Base-by-base conservation (phyloP, 2,113 vertebrate species). In the Tachuris rubrigastra region DNA sequence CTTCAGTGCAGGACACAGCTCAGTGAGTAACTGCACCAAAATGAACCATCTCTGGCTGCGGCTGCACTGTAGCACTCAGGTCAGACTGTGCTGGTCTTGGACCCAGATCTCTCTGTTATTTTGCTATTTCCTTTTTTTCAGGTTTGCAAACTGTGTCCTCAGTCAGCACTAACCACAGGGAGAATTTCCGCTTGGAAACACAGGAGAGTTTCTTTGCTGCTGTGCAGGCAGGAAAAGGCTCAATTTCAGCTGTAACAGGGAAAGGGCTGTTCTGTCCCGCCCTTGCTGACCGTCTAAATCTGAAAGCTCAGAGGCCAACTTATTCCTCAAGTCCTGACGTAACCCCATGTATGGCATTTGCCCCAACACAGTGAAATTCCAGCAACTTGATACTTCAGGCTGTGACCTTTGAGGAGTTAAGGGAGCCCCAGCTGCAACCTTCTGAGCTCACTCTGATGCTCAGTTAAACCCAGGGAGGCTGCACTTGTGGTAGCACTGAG, bases 171-270 rank as follows among this genome's bases (percentile, higher is more conserved):
- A 82, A 96, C 93, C 91, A 95, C 96, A 96, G 50, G 71, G 78
- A 95, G 93, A 93, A 31, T 95, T 96, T 96, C 95, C 95, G 90
- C 79, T 71, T 15, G 77, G 95, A 95, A 95, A 93, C 88, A 91
- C 85, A 96, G 92, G 63, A 4, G 0, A 68, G 74, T 90, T 90
- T 65, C 87, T 89, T 95, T 62, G 12, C 73, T 89, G 35, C 79
- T 46, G 27, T 47, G 56, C 75, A 68, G 73, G 76, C 68, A 75
- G 9, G 37, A 79, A 80, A 44, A 49, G 80, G 79, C 73, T 97
- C 6, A 0, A 35, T 78, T 95, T 95, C 13, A 0, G 56, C 88
- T 69, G 22, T 41, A 94, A 95, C 94, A 97, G 95, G 94, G 89
- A 37, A 60, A 89, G 60, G 56, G 95, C 95, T 97, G 95, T 96